A percentile compares a stretch with the other conserved stretches of the same genome.
phyloP scores from a whole-genome alignment of 2,797 vertebrate species.

The Pempheris klunzingeri region DNA sequence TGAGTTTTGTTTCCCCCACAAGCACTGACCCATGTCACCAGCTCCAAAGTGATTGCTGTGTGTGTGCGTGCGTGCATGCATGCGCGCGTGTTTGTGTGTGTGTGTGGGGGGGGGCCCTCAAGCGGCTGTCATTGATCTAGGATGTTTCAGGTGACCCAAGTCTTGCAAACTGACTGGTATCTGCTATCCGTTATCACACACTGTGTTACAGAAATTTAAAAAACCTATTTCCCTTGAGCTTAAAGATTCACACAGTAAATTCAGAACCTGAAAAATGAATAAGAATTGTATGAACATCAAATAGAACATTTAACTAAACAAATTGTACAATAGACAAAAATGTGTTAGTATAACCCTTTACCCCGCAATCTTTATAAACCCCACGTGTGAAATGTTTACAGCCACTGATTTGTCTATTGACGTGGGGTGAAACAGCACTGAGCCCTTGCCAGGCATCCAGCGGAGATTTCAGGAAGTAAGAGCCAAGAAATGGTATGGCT shows the following conservation, averaged over 20 bases:
- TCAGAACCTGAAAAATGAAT: not conserved
- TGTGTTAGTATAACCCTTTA: not conserved
- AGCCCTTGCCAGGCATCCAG: not conserved
- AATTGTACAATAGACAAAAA: not conserved
- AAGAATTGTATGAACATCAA: not conserved
- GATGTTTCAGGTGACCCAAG: conserved; percentile 55
- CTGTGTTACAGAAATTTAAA: too few species aligned
- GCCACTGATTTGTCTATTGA: not conserved
- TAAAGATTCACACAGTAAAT: not conserved
- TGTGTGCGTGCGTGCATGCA: conserved; percentile 6
- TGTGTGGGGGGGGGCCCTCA: not conserved
- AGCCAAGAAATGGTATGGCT: not conserved
- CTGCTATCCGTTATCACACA: too few species aligned
- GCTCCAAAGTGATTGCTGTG: conserved; percentile 32
- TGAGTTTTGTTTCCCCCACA: conserved; percentile 67
- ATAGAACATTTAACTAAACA: not conserved
- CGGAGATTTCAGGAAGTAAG: not conserved
- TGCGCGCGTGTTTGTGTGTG: not conserved
- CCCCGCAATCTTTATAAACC: not conserved
- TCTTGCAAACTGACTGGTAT: conserved; percentile 14
- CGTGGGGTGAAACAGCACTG: not conserved
- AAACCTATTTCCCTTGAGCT: not conserved
- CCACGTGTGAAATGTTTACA: not conserved
- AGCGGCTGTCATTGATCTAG: conserved; percentile 53
- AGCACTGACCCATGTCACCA: conserved; percentile 77